Percentiles rank a stretch among this genome's conserved stretches.
Conservation (phyloP, 2,113 vertebrate genomes). For the Oreochromis tanganicae region DNA sequence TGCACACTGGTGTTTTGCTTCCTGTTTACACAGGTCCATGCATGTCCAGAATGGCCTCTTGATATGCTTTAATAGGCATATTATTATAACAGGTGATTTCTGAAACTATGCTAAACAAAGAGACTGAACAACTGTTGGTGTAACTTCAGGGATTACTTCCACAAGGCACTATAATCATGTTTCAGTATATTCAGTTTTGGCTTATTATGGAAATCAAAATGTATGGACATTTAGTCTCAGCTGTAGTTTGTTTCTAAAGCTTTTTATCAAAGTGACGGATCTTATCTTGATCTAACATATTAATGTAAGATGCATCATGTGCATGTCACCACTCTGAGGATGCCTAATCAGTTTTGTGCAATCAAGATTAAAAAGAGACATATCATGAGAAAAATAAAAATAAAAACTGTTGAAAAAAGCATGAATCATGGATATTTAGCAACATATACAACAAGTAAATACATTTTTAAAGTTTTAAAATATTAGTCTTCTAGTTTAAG, state of each 20-base stretch:
- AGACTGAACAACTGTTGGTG: background rate
- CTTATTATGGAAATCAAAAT: background rate
- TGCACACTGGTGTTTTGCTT: background rate
- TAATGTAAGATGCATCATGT: background rate
- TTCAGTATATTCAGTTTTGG: background rate
- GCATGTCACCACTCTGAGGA: background rate
- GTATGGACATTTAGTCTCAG: background rate
- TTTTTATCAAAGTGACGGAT: background rate
- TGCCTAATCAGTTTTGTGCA: background rate
- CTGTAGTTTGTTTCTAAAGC: background rate
- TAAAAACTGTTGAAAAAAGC: background rate
- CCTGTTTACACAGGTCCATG: background rate
- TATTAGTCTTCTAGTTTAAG: background rate
- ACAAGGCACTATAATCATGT: background rate
- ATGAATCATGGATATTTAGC: background rate
- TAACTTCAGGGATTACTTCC: background rate
- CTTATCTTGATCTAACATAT: background rate
- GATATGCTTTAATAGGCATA: background rate
- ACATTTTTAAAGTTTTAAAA: background rate
- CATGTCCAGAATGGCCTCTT: background rate
- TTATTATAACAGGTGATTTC: background rate
- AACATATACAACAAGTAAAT: background rate
- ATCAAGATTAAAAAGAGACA: background rate
- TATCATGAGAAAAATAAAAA: background rate
- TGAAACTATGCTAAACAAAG: background rate